Conservation (phyloP, 1,140 invertebrate species). For the Lysiphlebus fabarum region DNA sequence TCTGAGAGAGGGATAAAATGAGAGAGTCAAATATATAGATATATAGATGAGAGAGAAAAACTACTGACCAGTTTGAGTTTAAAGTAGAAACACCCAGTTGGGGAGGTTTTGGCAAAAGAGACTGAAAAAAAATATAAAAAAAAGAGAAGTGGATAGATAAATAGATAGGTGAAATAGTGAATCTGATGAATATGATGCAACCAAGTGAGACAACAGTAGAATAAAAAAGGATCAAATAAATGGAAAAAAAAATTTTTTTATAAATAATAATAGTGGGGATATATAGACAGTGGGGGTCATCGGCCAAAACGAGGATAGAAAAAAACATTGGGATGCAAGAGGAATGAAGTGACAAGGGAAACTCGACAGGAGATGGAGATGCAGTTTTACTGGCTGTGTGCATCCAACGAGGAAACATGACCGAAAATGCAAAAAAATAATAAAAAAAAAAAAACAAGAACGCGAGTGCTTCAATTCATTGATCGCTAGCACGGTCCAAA, state of each 20-base stretch:
- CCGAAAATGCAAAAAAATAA: conserved; percentile 35
- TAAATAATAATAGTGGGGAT: conserved; percentile 29
- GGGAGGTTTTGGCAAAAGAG: conserved; percentile 21
- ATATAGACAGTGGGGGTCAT: conserved; percentile 31
- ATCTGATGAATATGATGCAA: conserved; percentile 18
- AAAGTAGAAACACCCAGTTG: conserved; percentile 12
- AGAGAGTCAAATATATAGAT: conserved; percentile 9
- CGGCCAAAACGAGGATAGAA: not conserved
- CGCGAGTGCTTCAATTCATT: conserved; percentile 56
- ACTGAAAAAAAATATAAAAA: conserved; percentile 19
- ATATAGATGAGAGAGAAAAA: conserved; percentile 15
- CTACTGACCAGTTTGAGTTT: conserved; percentile 17
- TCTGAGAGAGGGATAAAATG: not conserved
- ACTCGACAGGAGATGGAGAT: conserved; percentile 32
- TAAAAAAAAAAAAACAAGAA: conserved; percentile 40
- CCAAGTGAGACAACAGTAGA: conserved; percentile 15
- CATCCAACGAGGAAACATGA: conserved; percentile 40
- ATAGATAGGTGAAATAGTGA: conserved; percentile 23
- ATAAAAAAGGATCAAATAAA: conserved; percentile 1
- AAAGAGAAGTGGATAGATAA: conserved; percentile 25
- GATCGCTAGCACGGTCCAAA: conserved; percentile 51
- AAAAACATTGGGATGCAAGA: conserved; percentile 1
- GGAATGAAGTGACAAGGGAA: conserved; percentile 37
- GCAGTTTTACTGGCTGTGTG: conserved; percentile 26
- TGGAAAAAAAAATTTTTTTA: conserved; percentile 24